Evolutionary conservation across 2,888 invertebrate genomes (phyloP).

Genomic region (Nemotelus pantherinus): DNA sequence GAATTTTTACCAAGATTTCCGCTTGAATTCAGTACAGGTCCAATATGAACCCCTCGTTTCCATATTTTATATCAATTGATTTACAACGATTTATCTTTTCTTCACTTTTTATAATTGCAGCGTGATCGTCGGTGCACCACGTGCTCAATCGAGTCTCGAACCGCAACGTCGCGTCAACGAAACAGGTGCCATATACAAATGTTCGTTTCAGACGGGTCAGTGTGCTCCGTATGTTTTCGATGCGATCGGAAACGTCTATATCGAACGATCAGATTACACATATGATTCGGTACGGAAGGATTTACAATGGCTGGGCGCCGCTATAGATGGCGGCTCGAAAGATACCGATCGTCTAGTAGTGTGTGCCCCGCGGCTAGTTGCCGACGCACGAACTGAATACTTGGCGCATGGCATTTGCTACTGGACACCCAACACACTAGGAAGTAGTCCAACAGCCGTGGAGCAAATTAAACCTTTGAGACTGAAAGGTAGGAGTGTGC

Average conservation of each 20-base stretch:
- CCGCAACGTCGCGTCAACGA: conserved; percentile 63
- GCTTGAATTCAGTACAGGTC: too few relatives aligned
- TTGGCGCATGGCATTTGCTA: conserved; percentile 65
- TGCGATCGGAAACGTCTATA: conserved; percentile 58
- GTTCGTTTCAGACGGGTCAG: conserved; percentile 57
- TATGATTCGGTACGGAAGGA: conserved; percentile 63
- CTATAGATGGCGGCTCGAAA: conserved; percentile 65
- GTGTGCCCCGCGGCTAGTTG: conserved; percentile 62
- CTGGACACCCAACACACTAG: conserved; percentile 60
- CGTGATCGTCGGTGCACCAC: conserved; percentile 68
- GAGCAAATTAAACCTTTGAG: conserved; percentile 62
- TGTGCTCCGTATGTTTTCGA: conserved; percentile 64
- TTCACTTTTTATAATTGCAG: conserved; percentile 57
- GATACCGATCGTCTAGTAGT: conserved; percentile 64
- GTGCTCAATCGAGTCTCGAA: conserved; percentile 65
- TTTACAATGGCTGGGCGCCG: conserved; percentile 66
- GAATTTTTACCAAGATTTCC: too few relatives aligned
- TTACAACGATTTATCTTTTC: too few relatives aligned
- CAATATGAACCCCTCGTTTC: too few relatives aligned
- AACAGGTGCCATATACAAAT: conserved; percentile 69
- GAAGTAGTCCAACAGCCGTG: conserved; percentile 57
- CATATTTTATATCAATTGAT: too few relatives aligned
- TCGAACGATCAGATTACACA: conserved; percentile 58
- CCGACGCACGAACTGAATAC: conserved; percentile 57
- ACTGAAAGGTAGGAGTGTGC: conserved; percentile 52